These are phyloP conservation scores for Isaurus tuberculatus DNA, from an alignment of 92 coral and sea anemone genomes.

Conservation along the genomic window DNA sequence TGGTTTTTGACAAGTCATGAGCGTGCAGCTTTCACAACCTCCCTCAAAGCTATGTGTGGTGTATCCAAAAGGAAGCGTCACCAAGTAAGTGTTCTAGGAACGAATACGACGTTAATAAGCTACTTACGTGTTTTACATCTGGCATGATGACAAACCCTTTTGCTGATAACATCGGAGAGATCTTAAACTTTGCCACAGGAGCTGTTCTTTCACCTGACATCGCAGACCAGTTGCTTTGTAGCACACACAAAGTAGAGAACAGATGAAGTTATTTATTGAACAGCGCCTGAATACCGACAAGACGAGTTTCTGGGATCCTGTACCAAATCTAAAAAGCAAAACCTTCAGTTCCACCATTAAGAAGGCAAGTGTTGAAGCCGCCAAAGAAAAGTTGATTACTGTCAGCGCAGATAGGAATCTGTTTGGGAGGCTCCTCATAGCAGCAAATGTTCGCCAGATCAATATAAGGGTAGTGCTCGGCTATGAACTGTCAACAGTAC, in stretches of 20 bases:
- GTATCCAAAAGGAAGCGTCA: too few relatives aligned
- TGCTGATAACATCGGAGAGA: too few relatives aligned
- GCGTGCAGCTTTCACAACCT: too few relatives aligned
- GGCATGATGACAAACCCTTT: too few relatives aligned
- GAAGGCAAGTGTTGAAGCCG: constrained; percentile 6
- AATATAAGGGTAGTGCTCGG: too few relatives aligned
- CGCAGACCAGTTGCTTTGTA: constrained; percentile 27
- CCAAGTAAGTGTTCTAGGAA: too few relatives aligned
- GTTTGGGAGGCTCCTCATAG: constrained; percentile 40
- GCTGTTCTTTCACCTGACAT: constrained; percentile 45
- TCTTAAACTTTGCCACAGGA: constrained; percentile 59
- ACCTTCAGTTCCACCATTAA: constrained; percentile 36
- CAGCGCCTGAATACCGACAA: constrained; percentile 35
- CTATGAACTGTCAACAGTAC: constrained; percentile 32
- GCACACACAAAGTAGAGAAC: constrained; percentile 23
- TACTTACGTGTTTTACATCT: too few relatives aligned
- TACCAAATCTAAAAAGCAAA: constrained; percentile 2
- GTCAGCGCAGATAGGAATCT: constrained; percentile 32
- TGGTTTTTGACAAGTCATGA: too few relatives aligned
- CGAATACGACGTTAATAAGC: too few relatives aligned
- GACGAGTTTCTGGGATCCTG: constrained; percentile 43
- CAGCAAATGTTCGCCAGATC: constrained; percentile 38
- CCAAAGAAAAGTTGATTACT: constrained; percentile 12
- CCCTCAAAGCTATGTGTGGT: too few relatives aligned
- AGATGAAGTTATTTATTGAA: constrained; percentile 44